Base-by-base conservation (phyloP, 2,113 vertebrate species). In the Crotophaga sulcirostris region DNA sequence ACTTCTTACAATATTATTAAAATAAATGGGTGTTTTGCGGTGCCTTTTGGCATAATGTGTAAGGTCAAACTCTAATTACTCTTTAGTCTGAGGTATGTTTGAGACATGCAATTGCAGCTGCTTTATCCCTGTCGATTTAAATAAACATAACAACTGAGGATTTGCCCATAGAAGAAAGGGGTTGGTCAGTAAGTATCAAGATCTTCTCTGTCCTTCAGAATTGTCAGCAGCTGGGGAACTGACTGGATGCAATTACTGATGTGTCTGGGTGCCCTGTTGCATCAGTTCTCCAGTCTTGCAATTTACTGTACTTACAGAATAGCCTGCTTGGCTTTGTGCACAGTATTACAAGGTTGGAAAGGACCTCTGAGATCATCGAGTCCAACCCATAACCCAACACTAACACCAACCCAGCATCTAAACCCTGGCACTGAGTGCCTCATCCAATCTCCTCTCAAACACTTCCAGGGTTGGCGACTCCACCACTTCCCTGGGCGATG, bases 121-220 rank as follows among this genome's bases (percentile, higher is more conserved):
- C 29, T 78, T 73, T 62, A 45, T 76, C 17, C 59, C 10, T 76
- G 34, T 58, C 84, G 29, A 51, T 40, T 84, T 63, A 77, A 90
- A 81, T 54, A 62, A 69, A 15, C 0, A 0, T 17, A 21, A 45
- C 38, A 84, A 34, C 10, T 44, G 34, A 63, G 51, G 13, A 10
- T 2, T 69, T 0, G 2, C 9, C 5, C 44, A 0, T 23, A 34
- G 24, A 66, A 60, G 34, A 31, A 80, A 33, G 10, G 24, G 9
- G 9, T 54, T 90, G 13, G 29, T 70, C 36, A 29, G 7, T 63
- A 40, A 29, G 7, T 63, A 40, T 13, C 8, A 31, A 5, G n/a
- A 31, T 58, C 8, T 72, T 26, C 52, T 79, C 31, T 72, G 66
- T 24, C 13, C 18, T 60, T 75, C 29, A 18, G 29, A 82, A 68